Evolutionary conservation across 2,113 vertebrate species (phyloP).

Genomic region (Notiomystis cincta): DNA sequence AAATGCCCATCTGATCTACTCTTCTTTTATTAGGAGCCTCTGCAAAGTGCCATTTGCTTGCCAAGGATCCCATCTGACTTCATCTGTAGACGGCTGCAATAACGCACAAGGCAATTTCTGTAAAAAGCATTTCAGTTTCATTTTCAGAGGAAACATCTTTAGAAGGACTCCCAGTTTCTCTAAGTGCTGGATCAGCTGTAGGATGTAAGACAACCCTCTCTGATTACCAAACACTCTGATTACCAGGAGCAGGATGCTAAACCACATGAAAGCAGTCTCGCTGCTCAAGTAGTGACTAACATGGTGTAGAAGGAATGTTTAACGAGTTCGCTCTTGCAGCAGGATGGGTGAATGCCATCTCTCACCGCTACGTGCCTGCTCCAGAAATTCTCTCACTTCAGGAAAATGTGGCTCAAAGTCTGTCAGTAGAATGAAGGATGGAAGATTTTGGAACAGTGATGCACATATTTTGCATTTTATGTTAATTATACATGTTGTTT

Average conservation of each 20-base stretch:
- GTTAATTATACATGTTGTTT: neutral
- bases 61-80: neutral
- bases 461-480: neutral
- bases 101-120: neutral
- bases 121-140: conserved; percentile 31
- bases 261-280: neutral
- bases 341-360: conserved; percentile 26
- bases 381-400: conserved; percentile 23
- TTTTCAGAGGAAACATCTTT: conserved; percentile 49
- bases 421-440: neutral
- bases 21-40: neutral
- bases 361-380: neutral
- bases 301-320: neutral
- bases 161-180: conserved; percentile 35
- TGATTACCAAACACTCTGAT: neutral
- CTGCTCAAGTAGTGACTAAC: conserved; percentile 37
- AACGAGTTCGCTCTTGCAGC: neutral
- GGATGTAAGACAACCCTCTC: neutral
- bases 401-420: neutral
- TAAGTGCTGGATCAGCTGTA: neutral
- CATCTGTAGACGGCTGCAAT: neutral
- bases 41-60: neutral
- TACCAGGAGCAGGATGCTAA: conserved; percentile 50
- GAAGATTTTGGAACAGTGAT: neutral
- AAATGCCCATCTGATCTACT: neutral